A percentile compares a stretch with the other conserved stretches of the same genome.
phyloP scores from a whole-genome alignment of 1,140 invertebrate species.

The Wasmannia auropunctata region DNA sequence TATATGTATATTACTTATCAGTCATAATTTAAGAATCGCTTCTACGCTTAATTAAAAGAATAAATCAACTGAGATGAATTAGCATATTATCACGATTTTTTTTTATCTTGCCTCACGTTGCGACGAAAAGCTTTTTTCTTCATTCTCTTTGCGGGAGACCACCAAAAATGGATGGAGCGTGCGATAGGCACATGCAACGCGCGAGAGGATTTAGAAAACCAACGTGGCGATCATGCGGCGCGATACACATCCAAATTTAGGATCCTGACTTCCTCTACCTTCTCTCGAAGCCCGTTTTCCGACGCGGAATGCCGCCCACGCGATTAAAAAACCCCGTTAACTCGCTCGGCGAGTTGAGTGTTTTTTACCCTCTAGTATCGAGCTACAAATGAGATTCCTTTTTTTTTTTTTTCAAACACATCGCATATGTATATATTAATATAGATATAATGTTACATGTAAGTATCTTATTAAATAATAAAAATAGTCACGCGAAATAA shows the following conservation, averaged over 20 bases:
- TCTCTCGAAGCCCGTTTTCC: constrained; percentile 45
- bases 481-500: not conserved
- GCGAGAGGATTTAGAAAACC: constrained; percentile 60
- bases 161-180: constrained; percentile 25
- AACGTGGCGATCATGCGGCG: constrained; percentile 52
- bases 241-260: constrained; percentile 70
- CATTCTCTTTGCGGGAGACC: not conserved
- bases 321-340: constrained; percentile 66
- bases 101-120: not conserved
- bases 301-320: constrained; percentile 58
- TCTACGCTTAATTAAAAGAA: not conserved
- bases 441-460: not conserved
- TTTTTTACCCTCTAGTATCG: constrained; percentile 1
- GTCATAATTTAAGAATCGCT: no score
- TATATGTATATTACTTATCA: no score
- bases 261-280: constrained; percentile 33
- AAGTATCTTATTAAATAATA: not conserved
- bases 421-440: not conserved
- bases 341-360: constrained; percentile 28
- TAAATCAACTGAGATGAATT: not conserved
- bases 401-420: not conserved
- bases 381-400: not conserved
- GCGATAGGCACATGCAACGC: not conserved
- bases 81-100: not conserved
- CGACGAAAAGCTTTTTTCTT: not conserved